Conservation (phyloP, 2,888 invertebrate species). For the Philereme vetulata region DNA sequence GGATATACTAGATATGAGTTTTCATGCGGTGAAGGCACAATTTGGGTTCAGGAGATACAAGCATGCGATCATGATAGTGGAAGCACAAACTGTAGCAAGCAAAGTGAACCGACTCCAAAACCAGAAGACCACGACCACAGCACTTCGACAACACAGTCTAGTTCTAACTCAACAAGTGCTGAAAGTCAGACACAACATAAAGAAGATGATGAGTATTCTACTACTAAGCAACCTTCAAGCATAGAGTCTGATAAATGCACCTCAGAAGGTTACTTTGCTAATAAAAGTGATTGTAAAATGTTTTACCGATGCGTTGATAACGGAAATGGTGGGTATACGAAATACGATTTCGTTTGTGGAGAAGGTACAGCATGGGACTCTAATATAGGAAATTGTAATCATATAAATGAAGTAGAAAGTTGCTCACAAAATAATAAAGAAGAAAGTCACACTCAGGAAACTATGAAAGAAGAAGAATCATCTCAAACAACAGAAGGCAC, state of each 20-base stretch:
- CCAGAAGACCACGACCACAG: constrained; percentile 33
- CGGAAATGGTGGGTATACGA: constrained; percentile 71
- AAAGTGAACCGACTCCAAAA: constrained; percentile 41
- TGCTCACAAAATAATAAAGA: constrained; percentile 46
- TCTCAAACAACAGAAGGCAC: constrained; percentile 39
- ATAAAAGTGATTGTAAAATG: constrained; percentile 73
- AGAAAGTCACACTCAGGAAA: constrained; percentile 43
- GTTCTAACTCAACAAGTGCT: constrained; percentile 35
- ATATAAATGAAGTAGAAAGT: constrained; percentile 72
- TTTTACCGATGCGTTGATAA: constrained; percentile 79
- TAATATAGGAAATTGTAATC: constrained; percentile 79
- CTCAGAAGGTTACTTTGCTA: constrained; percentile 75
- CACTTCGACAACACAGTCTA: constrained; percentile 32
- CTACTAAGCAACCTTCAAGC: constrained; percentile 39
- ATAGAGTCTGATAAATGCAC: constrained; percentile 52
- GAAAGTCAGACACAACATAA: constrained; percentile 35
- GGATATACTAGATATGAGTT: constrained; percentile 83
- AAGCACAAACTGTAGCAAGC: constrained; percentile 48
- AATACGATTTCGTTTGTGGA: constrained; percentile 82
- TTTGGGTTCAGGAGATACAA: constrained; percentile 87
- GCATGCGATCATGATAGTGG: constrained; percentile 75
- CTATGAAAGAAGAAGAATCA: constrained; percentile 52
- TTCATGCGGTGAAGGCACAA: constrained; percentile 86
- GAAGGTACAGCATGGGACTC: constrained; percentile 85
- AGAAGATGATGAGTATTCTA: constrained; percentile 48